Evolutionary conservation across 2,888 invertebrate genomes (phyloP).

Genomic region (Rhogogaster chlorosoma): DNA sequence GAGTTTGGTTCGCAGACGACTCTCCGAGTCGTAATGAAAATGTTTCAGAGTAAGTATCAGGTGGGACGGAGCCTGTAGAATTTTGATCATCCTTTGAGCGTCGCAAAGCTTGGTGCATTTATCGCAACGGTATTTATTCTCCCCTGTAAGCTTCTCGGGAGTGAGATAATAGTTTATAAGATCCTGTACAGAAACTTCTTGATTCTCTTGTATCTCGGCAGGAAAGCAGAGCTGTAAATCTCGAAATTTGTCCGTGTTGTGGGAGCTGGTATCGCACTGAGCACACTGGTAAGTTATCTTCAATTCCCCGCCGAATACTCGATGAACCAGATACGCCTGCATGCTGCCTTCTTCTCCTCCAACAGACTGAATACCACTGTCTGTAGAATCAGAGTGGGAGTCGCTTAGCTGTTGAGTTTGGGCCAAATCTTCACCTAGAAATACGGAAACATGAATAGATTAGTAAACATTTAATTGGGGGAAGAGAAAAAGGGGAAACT

Average conservation of each 20-base stretch:
- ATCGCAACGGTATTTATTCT: constrained; percentile 91
- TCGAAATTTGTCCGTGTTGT: constrained; percentile 88
- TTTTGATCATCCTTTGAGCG: constrained; percentile 85
- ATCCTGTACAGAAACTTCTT: constrained; percentile 85
- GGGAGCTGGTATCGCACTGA: constrained; percentile 86
- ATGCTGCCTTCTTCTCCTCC: constrained; percentile 68
- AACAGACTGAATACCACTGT: constrained; percentile 76
- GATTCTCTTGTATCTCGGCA: constrained; percentile 75
- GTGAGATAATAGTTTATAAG: constrained; percentile 89
- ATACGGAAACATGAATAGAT: not conserved
- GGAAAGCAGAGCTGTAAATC: constrained; percentile 90
- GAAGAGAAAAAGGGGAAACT: not conserved
- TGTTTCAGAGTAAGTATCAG: constrained; percentile 90
- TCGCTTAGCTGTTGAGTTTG: constrained; percentile 72
- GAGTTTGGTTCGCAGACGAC: constrained; percentile 88
- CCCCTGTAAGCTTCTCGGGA: constrained; percentile 88
- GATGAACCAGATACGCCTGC: constrained; percentile 81
- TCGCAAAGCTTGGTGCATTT: constrained; percentile 87
- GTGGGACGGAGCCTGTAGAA: constrained; percentile 88
- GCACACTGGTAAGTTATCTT: constrained; percentile 88
- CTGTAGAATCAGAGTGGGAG: constrained; percentile 76
- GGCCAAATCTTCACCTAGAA: constrained; percentile 69
- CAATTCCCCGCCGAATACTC: constrained; percentile 88
- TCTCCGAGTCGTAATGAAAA: constrained; percentile 85
- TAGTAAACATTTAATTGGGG: constrained; percentile 12